A percentile compares a stretch with the other conserved stretches of the same genome.
Evolutionary conservation across 2,113 vertebrate genomes (phyloP).

Genomic region (Podarcis cretensis): DNA sequence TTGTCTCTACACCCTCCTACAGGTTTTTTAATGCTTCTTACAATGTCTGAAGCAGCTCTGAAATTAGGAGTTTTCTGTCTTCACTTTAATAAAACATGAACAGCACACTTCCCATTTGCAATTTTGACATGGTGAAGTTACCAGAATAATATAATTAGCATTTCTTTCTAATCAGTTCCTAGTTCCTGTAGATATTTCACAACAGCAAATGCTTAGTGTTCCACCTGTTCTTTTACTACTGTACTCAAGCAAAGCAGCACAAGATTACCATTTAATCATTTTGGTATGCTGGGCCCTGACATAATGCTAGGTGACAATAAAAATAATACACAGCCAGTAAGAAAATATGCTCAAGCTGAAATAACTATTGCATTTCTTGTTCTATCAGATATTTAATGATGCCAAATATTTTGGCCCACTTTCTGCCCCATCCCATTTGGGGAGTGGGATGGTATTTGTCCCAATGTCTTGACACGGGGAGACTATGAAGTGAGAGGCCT

Average conservation of each 20-base stretch:
- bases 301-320: background rate
- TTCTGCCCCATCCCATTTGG: background rate
- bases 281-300: accelerated
- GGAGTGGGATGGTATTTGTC: background rate
- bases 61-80: background rate
- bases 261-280: background rate
- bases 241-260: background rate
- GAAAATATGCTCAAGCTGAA: background rate
- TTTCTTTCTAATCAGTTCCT: background rate
- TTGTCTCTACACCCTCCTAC: background rate
- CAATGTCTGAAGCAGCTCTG: background rate
- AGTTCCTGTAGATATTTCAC: background rate
- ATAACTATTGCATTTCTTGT: background rate
- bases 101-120: background rate
- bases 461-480: background rate
- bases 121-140: background rate
- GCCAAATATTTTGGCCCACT: too few relatives aligned
- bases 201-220: background rate
- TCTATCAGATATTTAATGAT: background rate
- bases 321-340: background rate
- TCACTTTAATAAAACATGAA: background rate
- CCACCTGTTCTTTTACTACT: background rate
- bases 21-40: background rate
- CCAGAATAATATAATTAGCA: background rate
- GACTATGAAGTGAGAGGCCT: background rate